Conservation (phyloP, 2,888 invertebrate genomes). For the Dynastes tityus region DNA sequence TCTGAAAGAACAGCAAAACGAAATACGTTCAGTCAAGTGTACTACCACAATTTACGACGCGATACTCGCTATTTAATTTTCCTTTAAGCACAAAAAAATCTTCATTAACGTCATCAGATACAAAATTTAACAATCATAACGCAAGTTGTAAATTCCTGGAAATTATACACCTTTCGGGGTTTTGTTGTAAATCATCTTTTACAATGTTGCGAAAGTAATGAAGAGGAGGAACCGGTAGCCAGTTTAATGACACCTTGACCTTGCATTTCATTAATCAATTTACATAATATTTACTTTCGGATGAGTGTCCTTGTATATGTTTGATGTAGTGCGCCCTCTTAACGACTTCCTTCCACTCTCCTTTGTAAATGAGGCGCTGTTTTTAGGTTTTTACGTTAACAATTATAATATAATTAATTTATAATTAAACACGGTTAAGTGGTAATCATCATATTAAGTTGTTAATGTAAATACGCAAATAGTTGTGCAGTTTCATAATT, state of each 20-base stretch:
- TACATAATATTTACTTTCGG: constrained; percentile 44
- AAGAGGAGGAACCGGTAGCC: constrained; percentile 9
- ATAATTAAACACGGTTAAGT: no score
- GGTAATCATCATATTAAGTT: no score
- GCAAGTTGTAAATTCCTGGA: neutral
- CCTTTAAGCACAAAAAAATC: neutral
- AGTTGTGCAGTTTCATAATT: no score
- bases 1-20: no score
- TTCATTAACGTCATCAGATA: neutral
- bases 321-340: constrained; percentile 10
- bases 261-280: constrained; percentile 44
- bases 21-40: no score
- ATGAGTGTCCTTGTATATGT: constrained; percentile 26
- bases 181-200: constrained; percentile 7
- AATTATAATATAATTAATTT: no score
- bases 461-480: no score
- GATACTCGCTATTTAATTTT: no score
- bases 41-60: no score
- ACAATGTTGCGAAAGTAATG: constrained; percentile 37
- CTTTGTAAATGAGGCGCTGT: neutral
- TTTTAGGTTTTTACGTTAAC: neutral
- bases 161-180: neutral
- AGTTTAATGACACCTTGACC: constrained; percentile 46
- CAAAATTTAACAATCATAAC: constrained; percentile 1
- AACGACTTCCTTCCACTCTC: constrained; percentile 17